These are phyloP conservation scores for Ploceus nigricollis DNA, from an alignment of 2,113 vertebrate species.

Conservation along the genomic window DNA sequence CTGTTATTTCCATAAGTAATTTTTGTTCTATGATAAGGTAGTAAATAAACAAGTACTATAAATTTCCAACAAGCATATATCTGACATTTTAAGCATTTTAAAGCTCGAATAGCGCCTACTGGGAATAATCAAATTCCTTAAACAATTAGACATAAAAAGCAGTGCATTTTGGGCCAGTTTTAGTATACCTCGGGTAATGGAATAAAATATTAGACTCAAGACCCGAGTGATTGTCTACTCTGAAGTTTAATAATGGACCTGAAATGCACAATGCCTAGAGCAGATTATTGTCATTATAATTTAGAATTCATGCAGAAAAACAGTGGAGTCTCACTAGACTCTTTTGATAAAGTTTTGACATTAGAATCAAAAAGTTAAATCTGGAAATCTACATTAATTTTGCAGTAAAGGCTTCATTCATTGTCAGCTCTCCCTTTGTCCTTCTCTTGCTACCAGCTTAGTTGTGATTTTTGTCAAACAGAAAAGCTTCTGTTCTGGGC, in stretches of 20 bases:
- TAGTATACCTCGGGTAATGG: neutral
- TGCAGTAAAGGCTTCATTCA: neutral
- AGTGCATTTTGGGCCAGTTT: neutral
- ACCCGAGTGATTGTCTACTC: neutral
- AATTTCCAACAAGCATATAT: neutral
- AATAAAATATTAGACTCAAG: slow-evolving; percentile 31
- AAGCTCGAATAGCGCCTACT: neutral
- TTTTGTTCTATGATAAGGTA: neutral
- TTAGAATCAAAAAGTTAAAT: slow-evolving; percentile 39
- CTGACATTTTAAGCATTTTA: neutral
- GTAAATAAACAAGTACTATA: neutral
- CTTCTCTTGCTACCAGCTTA: neutral
- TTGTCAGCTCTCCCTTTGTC: slow-evolving; percentile 11
- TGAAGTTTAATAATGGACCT: neutral
- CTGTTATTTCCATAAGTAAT: neutral
- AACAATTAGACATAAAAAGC: neutral
- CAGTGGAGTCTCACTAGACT: slow-evolving; percentile 24
- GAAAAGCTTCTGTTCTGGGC: neutral
- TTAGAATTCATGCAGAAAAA: slow-evolving; percentile 44
- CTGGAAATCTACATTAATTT: slow-evolving; percentile 9
- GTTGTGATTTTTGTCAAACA: neutral
- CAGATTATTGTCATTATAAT: slow-evolving; percentile 30
- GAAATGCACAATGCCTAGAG: slow-evolving; percentile 21
- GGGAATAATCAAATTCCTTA: neutral
- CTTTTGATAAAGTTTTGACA: slow-evolving; percentile 25